These are phyloP conservation scores for Brachypodius melanocephalos DNA, from an alignment of 2,113 vertebrate species.

Conservation along the genomic window DNA sequence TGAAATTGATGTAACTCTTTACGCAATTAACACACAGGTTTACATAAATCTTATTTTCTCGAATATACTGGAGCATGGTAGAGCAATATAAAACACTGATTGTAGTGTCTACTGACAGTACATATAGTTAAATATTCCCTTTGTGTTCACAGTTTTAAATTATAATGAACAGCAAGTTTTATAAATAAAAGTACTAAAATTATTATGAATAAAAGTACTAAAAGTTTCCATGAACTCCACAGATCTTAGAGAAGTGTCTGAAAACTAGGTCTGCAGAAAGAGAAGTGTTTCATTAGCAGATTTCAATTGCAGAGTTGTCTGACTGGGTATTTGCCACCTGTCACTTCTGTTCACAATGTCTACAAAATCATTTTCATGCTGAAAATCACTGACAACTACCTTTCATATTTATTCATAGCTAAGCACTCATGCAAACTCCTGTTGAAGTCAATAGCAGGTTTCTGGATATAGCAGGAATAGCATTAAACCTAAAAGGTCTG, in stretches of 20 bases:
- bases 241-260: background rate
- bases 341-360: background rate
- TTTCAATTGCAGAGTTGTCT: background rate
- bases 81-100: background rate
- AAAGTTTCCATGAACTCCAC: background rate
- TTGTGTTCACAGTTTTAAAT: constrained; percentile 1
- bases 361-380: background rate
- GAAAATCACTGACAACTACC: constrained; percentile 6
- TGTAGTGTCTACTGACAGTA: background rate
- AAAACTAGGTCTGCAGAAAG: background rate
- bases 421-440: background rate
- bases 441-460: background rate
- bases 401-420: constrained; percentile 19
- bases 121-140: constrained; percentile 4
- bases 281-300: background rate
- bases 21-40: background rate
- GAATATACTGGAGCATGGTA: background rate
- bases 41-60: background rate
- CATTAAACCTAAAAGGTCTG: background rate
- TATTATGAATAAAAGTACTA: background rate
- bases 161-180: background rate
- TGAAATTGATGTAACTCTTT: background rate
- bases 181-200: background rate
- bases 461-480: background rate
- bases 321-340: constrained; percentile 1